Conservation (phyloP, 2,113 vertebrate species). For the Macrotis lagotis region DNA sequence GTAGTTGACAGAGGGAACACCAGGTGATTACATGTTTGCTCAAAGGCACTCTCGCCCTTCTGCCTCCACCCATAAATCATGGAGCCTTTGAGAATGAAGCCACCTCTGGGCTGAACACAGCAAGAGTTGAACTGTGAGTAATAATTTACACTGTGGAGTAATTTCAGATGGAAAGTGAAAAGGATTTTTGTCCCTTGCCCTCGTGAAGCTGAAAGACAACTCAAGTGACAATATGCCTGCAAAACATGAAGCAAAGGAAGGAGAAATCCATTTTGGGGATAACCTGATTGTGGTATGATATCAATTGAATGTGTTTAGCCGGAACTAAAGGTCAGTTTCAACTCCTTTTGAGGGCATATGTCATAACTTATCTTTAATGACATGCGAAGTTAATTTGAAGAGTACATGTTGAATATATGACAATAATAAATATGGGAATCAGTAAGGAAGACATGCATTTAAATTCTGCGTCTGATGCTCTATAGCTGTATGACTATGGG, state of each 20-base stretch:
- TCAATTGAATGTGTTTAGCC: constrained; percentile 69
- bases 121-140: constrained; percentile 69
- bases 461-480: neutral
- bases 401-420: constrained; percentile 12
- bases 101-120: constrained; percentile 71
- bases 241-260: constrained; percentile 66
- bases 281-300: constrained; percentile 64
- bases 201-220: constrained; percentile 63
- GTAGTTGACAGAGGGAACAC: constrained; percentile 29
- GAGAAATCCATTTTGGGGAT: constrained; percentile 50
- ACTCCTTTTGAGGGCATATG: constrained; percentile 56
- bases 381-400: constrained; percentile 66
- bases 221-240: constrained; percentile 72
- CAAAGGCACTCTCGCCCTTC: constrained; percentile 47
- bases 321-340: constrained; percentile 60
- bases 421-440: neutral
- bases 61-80: constrained; percentile 65
- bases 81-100: constrained; percentile 61
- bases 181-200: constrained; percentile 66
- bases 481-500: neutral
- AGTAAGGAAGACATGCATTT: neutral
- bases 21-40: constrained; percentile 45
- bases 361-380: constrained; percentile 45
- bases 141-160: constrained; percentile 76
- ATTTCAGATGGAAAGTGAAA: constrained; percentile 75